A percentile compares a stretch with the other conserved stretches of the same genome.
These are phyloP conservation scores for Quiscalus mexicanus DNA, from an alignment of 2,113 vertebrate species.

Conservation along the genomic window DNA sequence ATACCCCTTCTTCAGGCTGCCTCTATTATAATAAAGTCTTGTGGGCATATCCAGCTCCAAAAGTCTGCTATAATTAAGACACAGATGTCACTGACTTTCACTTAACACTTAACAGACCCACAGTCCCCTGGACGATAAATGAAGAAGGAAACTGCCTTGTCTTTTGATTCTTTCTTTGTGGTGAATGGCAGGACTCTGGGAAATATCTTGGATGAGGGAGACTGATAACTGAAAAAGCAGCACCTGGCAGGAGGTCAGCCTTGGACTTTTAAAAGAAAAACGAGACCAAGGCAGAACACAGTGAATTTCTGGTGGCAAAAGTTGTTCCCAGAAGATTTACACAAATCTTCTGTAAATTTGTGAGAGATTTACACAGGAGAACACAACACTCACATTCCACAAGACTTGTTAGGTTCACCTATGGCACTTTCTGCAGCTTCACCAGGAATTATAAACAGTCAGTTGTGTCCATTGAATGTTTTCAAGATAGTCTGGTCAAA, in stretches of 20 bases:
- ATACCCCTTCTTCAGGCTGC: slow-evolving; percentile 17
- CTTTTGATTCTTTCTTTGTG: not conserved
- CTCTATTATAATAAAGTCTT: slow-evolving; percentile 63
- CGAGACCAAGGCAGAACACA: not conserved
- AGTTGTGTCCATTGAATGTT: not conserved
- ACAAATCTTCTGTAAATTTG: not conserved
- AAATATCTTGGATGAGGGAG: not conserved
- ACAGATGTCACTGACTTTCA: slow-evolving; percentile 67
- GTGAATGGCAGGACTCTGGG: not conserved
- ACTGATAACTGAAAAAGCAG: not conserved
- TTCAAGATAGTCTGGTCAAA: not conserved
- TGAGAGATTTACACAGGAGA: not conserved
- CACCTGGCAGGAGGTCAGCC: not conserved
- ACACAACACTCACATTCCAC: not conserved
- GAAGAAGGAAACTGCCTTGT: not conserved
- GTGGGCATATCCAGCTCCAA: slow-evolving; percentile 36
- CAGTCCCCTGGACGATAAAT: not conserved
- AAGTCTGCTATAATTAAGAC: slow-evolving; percentile 74
- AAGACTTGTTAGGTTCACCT: not conserved
- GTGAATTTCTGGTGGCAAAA: not conserved
- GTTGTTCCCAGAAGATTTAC: not conserved
- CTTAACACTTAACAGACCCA: slow-evolving; percentile 11
- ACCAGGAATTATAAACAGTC: not conserved
- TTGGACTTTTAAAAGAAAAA: not conserved
- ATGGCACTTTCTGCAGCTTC: not conserved